phyloP scores from a whole-genome alignment of 2,888 invertebrate genomes.

The Amiota communis region DNA sequence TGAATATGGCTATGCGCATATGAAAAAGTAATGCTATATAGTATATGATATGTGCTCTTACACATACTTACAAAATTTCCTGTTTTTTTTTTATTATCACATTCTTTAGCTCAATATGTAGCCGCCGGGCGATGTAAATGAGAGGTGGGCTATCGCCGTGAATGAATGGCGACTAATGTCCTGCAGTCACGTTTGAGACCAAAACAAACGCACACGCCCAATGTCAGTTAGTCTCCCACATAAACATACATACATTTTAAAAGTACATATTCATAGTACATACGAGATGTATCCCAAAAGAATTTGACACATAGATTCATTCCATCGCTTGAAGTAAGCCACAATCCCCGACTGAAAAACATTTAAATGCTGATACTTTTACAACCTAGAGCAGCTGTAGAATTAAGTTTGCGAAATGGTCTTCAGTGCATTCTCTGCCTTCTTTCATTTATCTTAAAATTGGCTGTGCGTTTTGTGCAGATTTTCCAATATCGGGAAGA shows the following conservation, averaged over 20 bases:
- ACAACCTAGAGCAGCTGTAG: no score
- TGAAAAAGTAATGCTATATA: slow-evolving; percentile 5
- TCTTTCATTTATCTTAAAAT: no score
- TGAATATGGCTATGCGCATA: background rate
- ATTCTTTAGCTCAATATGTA: slow-evolving; percentile 55
- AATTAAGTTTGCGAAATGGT: no score
- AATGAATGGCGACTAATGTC: slow-evolving; percentile 57
- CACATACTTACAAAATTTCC: slow-evolving; percentile 24
- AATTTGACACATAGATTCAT: background rate
- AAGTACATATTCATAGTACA: no score
- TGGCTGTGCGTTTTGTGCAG: no score
- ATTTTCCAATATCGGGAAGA: no score
- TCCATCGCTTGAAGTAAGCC: no score
- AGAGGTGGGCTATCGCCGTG: background rate
- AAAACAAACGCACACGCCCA: slow-evolving; percentile 29
- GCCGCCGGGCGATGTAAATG: background rate
- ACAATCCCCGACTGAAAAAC: no score
- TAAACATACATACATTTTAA: slow-evolving; percentile 12
- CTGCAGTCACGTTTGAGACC: slow-evolving; percentile 58
- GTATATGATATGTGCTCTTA: background rate
- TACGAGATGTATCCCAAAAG: slow-evolving; percentile 16
- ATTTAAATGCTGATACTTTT: no score
- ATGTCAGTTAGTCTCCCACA: background rate
- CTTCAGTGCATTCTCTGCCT: no score
- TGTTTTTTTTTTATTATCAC: slow-evolving; percentile 48